These are phyloP conservation scores for Anser brachyrhynchus DNA, from an alignment of 2,113 vertebrate genomes.

Conservation along the genomic window DNA sequence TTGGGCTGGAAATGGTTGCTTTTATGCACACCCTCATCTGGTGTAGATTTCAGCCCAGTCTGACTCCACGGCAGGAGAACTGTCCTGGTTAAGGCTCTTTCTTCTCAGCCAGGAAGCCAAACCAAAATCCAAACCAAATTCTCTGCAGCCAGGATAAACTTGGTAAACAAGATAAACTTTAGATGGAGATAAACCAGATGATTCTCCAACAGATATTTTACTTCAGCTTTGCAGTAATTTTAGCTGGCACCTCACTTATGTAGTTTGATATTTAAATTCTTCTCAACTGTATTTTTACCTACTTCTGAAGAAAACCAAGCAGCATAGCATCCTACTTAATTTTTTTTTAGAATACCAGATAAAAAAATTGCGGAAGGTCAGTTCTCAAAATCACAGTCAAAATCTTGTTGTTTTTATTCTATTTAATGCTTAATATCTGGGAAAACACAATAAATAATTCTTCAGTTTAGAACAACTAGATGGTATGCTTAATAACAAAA, in stretches of 20 bases:
- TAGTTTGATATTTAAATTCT: not conserved
- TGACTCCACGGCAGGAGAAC: not conserved
- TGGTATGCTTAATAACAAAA: slow-evolving; percentile 57
- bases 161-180: not conserved
- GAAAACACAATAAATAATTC: slow-evolving; percentile 56
- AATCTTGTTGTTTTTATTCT: slow-evolving; percentile 52
- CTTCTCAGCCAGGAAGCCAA: not conserved
- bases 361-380: not conserved
- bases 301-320: not conserved
- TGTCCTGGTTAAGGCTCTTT: not conserved
- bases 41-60: not conserved
- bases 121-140: not conserved
- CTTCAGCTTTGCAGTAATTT: not conserved
- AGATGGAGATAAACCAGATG: not conserved
- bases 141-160: not conserved
- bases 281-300: not conserved
- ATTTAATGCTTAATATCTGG: slow-evolving; percentile 17
- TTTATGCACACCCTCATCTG: not conserved
- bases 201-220: not conserved
- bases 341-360: not conserved
- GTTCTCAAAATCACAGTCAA: not conserved
- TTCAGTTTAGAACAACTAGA: slow-evolving; percentile 40
- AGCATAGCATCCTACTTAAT: not conserved
- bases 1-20: not conserved
- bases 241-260: not conserved